phyloP scores from a whole-genome alignment of 23 tunicate genomes.

The Styela clava region DNA sequence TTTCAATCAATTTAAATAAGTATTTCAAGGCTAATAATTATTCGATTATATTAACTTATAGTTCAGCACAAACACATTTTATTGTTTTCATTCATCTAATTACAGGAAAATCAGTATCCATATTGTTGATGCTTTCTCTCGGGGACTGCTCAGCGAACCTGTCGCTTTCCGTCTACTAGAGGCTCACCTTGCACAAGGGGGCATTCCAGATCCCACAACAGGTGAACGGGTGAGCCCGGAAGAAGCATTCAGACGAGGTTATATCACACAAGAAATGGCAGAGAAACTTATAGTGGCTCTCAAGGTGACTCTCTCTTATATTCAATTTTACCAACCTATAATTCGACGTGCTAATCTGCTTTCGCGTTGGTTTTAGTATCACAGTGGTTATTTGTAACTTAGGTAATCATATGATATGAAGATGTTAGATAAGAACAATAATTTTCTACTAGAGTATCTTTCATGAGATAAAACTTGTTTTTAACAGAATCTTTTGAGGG shows the following conservation, averaged over 20 bases:
- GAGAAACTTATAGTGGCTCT: slow-evolving; percentile 9
- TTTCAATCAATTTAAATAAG: neutral
- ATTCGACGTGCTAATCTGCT: no score
- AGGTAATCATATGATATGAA: no score
- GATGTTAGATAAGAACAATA: no score
- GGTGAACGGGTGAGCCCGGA: slow-evolving; percentile 20
- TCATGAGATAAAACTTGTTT: no score
- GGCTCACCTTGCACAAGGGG: slow-evolving; percentile 32
- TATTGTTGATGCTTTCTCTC: slow-evolving; percentile 18
- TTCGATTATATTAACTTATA: no score
- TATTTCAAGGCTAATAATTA: neutral
- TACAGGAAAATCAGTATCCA: slow-evolving; percentile 23
- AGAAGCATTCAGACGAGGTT: slow-evolving; percentile 15
- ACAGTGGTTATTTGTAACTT: no score
- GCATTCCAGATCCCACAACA: slow-evolving; percentile 19
- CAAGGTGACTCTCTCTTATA: neutral
- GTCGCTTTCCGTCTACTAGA: slow-evolving; percentile 21
- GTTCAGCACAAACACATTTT: no score
- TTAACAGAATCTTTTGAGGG: slow-evolving; percentile 15
- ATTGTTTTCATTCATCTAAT: neutral
- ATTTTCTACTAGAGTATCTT: no score
- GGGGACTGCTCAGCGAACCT: slow-evolving; percentile 8
- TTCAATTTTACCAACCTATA: neutral
- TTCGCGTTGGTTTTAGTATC: no score
- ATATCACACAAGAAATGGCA: slow-evolving; percentile 23